Conservation (phyloP, 2,113 vertebrate genomes). For the Aptenodytes patagonicus region DNA sequence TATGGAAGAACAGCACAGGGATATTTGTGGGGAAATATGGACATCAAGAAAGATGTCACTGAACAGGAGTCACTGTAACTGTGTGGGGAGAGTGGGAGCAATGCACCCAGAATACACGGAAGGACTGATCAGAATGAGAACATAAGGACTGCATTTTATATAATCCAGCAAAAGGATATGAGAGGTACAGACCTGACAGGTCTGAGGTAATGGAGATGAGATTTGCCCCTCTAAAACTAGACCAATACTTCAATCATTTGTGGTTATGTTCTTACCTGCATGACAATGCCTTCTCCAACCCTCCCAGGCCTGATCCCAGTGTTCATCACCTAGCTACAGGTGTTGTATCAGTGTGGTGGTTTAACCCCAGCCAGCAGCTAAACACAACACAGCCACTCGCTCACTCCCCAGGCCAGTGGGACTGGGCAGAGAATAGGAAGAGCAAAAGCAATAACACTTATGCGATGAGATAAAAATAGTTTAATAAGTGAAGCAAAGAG, state of each 20-base stretch:
- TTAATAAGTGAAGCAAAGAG: neutral
- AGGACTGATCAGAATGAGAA: neutral
- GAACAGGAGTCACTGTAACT: neutral
- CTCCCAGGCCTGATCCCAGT: neutral
- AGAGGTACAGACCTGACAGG: neutral
- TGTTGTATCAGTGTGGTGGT: neutral
- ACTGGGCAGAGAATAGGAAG: neutral
- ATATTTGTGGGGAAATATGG: neutral
- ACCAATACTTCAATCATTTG: neutral
- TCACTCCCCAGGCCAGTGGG: neutral
- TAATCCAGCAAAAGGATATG: neutral
- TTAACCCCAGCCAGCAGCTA: neutral
- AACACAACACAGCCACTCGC: fast-evolving
- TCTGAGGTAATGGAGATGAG: neutral
- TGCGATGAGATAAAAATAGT: neutral
- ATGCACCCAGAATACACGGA: neutral
- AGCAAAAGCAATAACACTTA: neutral
- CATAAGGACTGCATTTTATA: neutral
- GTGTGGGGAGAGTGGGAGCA: neutral
- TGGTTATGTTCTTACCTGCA: neutral
- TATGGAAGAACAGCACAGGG: neutral
- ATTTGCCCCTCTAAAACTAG: neutral
- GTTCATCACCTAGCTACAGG: neutral
- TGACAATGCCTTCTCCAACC: neutral
- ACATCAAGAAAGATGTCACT: neutral